phyloP scores from a whole-genome alignment of 2,797 vertebrate genomes.

The Rousettus madagascariensis region DNA sequence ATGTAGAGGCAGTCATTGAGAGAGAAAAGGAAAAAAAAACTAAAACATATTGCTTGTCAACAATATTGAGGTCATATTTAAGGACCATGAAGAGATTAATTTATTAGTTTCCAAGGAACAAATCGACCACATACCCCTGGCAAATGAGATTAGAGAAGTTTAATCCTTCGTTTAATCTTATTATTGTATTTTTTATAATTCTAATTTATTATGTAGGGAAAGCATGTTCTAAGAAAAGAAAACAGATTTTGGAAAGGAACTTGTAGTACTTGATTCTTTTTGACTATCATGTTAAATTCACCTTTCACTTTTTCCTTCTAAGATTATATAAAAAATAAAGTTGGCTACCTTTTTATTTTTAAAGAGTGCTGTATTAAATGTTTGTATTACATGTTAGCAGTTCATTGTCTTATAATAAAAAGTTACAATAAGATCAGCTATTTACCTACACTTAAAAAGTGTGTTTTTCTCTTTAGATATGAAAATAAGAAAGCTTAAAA shows the following conservation, averaged over 20 bases:
- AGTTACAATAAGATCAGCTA: neutral
- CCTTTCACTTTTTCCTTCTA: neutral
- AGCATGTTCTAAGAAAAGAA: neutral
- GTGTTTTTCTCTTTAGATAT: neutral
- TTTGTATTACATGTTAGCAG: neutral
- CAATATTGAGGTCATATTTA: neutral
- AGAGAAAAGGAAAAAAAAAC: neutral
- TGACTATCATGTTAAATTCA: neutral
- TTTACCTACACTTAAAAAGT: neutral
- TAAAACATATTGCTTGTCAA: neutral
- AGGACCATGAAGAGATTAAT: neutral
- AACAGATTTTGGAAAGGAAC: neutral
- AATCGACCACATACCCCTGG: neutral
- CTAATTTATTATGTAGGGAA: neutral
- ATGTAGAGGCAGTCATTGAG: neutral
- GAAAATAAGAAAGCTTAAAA: neutral
- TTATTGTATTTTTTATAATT: neutral
- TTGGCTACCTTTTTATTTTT: neutral
- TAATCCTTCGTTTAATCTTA: neutral
- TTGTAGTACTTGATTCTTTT: neutral
- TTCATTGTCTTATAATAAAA: neutral
- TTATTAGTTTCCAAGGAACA: neutral
- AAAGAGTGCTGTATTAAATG: neutral
- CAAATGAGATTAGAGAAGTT: neutral
- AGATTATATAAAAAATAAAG: neutral